A percentile compares a stretch with the other conserved stretches of the same genome.
These are phyloP conservation scores for Ceramica pisi DNA, from an alignment of 2,888 invertebrate genomes.

Conservation along the genomic window DNA sequence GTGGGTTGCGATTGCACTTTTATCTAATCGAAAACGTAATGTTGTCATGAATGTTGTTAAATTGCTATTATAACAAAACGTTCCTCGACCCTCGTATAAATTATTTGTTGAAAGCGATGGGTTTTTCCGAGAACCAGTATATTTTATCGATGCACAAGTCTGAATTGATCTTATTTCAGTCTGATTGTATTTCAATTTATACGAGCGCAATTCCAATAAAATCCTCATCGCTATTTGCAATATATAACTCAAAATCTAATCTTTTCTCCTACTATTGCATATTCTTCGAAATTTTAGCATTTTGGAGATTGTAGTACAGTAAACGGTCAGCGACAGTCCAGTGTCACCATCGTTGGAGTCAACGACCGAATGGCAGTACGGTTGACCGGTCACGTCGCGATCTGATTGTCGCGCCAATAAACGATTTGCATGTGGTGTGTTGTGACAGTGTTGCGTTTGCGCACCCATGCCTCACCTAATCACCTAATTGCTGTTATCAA, in stretches of 20 bases:
- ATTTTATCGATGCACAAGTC: slow-evolving; percentile 24
- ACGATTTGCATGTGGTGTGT: slow-evolving; percentile 87
- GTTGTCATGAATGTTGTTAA: slow-evolving; percentile 6
- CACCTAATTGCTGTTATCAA: slow-evolving; percentile 80
- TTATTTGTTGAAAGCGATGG: not conserved
- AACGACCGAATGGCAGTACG: slow-evolving; percentile 83
- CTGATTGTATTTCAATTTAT: slow-evolving; percentile 25
- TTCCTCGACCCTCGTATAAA: not conserved
- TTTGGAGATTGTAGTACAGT: slow-evolving; percentile 30
- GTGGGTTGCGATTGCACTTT: not conserved
- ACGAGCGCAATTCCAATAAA: slow-evolving; percentile 16
- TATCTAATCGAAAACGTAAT: not conserved
- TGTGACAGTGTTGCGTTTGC: slow-evolving; percentile 78
- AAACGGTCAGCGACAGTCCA: slow-evolving; percentile 62
- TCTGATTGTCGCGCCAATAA: slow-evolving; percentile 89
- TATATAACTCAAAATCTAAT: slow-evolving; percentile 22
- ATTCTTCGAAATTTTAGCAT: slow-evolving; percentile 12
- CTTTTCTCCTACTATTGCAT: slow-evolving; percentile 16
- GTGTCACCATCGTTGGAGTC: slow-evolving; percentile 78
- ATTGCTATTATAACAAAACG: not conserved
- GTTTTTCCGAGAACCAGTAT: slow-evolving; percentile 9
- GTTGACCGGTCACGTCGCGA: slow-evolving; percentile 88
- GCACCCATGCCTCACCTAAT: slow-evolving; percentile 81
- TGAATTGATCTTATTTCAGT: slow-evolving; percentile 1
- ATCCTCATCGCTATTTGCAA: slow-evolving; percentile 9